These are phyloP conservation scores for Gavia stellata DNA, from an alignment of 2,113 vertebrate genomes.

Conservation along the genomic window DNA sequence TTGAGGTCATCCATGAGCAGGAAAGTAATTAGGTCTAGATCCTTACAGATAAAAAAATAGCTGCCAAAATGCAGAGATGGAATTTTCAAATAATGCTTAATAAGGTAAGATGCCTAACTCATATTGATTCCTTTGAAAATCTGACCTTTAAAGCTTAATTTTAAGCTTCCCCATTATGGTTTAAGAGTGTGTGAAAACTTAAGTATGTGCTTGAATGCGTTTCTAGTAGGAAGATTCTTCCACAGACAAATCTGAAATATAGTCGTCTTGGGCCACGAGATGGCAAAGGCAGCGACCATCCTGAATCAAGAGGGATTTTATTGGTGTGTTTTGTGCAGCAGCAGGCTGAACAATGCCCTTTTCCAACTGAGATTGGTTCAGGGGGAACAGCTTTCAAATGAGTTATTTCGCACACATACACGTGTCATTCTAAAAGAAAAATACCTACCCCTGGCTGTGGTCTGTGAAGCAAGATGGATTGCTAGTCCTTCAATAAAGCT, in stretches of 20 bases:
- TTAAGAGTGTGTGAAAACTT: slow-evolving; percentile 16
- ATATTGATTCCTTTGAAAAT: slow-evolving; percentile 27
- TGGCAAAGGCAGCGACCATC: background rate
- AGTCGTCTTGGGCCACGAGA: background rate
- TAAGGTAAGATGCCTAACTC: slow-evolving; percentile 2
- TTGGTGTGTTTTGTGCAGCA: background rate
- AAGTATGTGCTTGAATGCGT: background rate
- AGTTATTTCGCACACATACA: background rate
- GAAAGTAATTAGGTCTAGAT: slow-evolving; percentile 41
- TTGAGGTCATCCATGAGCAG: background rate
- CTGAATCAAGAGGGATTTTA: background rate
- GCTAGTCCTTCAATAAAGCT: background rate
- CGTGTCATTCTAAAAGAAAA: background rate
- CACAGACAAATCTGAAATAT: background rate
- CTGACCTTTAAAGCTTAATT: slow-evolving; percentile 44
- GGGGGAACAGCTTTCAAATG: background rate
- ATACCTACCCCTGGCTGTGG: background rate
- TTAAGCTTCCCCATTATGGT: slow-evolving; percentile 6
- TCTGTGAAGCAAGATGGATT: slow-evolving; percentile 25
- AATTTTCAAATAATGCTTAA: slow-evolving; percentile 50
- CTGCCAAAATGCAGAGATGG: slow-evolving; percentile 12
- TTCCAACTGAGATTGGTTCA: background rate
- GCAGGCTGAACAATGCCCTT: background rate
- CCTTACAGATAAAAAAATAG: slow-evolving; percentile 32
- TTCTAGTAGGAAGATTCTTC: background rate